Evolutionary conservation across 2,888 invertebrate species (phyloP).

Genomic region (Penaeus monodon): DNA sequence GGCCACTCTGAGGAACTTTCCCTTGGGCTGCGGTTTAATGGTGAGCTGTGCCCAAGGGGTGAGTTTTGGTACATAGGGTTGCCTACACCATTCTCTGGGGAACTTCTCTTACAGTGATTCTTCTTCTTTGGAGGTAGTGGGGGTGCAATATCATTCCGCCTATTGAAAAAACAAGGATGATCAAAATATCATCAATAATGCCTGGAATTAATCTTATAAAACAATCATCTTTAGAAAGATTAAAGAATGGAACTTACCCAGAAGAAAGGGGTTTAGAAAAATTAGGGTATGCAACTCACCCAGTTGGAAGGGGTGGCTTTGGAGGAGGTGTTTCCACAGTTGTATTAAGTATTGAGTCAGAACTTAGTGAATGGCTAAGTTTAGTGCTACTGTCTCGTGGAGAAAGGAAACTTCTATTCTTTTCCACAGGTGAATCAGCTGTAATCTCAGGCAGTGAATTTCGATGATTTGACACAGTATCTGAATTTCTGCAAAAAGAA

Average conservation of each 20-base stretch:
- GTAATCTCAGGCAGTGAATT: constrained; percentile 82
- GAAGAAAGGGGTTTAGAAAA: constrained; percentile 13
- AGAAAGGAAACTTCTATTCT: constrained; percentile 31
- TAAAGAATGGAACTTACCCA: background rate
- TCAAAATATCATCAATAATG: background rate
- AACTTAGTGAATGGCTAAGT: constrained; percentile 57
- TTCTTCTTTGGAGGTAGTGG: constrained; percentile 54
- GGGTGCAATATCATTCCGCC: constrained; percentile 42
- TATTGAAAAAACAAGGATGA: constrained; percentile 5
- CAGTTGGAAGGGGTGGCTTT: constrained; percentile 42
- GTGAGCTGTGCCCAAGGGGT: constrained; percentile 37
- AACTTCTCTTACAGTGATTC: constrained; percentile 23
- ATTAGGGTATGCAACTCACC: constrained; percentile 14
- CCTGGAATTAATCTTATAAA: background rate
- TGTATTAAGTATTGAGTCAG: constrained; percentile 56
- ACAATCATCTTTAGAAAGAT: no score
- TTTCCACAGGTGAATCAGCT: constrained; percentile 47
- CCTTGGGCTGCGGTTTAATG: constrained; percentile 31
- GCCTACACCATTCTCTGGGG: constrained; percentile 12
- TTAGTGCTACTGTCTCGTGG: constrained; percentile 32
- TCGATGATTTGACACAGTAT: constrained; percentile 68
- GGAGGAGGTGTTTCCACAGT: constrained; percentile 47
- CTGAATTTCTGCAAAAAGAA: constrained; percentile 45
- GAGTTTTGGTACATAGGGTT: constrained; percentile 29
- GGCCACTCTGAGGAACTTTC: constrained; percentile 47